phyloP scores from a whole-genome alignment of 2,797 vertebrate species.

The Lacerta agilis region DNA sequence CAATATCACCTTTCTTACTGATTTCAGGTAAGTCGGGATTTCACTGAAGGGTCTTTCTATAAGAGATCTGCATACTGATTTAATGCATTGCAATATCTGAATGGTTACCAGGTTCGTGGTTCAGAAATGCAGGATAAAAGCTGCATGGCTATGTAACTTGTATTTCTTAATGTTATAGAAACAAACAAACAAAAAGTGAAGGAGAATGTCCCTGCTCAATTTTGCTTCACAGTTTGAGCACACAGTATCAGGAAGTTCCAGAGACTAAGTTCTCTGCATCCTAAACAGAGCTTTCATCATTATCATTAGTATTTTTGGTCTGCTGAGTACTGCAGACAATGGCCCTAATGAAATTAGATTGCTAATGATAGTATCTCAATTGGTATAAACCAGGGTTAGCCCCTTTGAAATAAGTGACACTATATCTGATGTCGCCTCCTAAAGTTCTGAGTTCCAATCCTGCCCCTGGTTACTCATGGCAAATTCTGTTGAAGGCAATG shows the following conservation, averaged over 20 bases:
- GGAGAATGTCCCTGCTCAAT: slow-evolving; percentile 43
- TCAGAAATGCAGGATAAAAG: slow-evolving; percentile 53
- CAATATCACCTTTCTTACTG: slow-evolving; percentile 13
- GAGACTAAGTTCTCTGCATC: slow-evolving; percentile 18
- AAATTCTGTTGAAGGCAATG: not conserved
- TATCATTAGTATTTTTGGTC: not conserved
- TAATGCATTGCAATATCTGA: slow-evolving; percentile 43
- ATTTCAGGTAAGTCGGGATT: slow-evolving; percentile 10
- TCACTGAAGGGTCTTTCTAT: slow-evolving; percentile 27
- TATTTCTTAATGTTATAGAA: slow-evolving; percentile 53
- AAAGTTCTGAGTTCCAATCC: not conserved
- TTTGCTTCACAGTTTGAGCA: slow-evolving; percentile 49
- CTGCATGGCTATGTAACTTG: slow-evolving; percentile 25
- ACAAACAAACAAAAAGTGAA: slow-evolving; percentile 46
- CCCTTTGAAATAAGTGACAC: slow-evolving; percentile 4
- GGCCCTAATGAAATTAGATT: not conserved
- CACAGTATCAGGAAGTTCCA: slow-evolving; percentile 35
- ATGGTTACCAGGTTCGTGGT: slow-evolving; percentile 43
- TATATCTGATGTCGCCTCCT: not conserved
- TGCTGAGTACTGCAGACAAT: slow-evolving; percentile 40
- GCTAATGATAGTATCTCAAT: not conserved
- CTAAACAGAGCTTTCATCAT: slow-evolving; percentile 18
- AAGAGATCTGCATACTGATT: slow-evolving; percentile 39
- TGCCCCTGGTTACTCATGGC: not conserved
- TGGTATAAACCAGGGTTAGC: slow-evolving; percentile 14